Conservation (phyloP, 2,888 invertebrate genomes). For the Candidula unifasciata region DNA sequence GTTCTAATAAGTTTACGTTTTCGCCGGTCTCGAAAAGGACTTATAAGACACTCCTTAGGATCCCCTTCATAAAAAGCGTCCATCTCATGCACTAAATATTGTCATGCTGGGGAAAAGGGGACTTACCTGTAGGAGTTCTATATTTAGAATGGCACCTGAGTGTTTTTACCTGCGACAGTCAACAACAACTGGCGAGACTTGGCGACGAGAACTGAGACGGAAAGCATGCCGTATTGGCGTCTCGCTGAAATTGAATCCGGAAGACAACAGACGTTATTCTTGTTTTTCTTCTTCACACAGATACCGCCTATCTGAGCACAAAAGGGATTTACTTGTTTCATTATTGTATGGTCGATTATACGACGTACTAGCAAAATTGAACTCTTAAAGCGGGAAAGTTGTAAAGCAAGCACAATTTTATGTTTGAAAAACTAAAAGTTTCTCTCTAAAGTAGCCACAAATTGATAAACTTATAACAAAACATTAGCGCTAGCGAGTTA, state of each 20-base stretch:
- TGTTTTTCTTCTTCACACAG: too few relatives aligned
- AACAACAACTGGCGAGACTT: conserved; percentile 5
- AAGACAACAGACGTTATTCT: background rate
- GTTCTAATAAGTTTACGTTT: too few relatives aligned
- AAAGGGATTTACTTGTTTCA: too few relatives aligned
- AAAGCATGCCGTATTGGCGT: background rate
- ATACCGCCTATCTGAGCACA: too few relatives aligned
- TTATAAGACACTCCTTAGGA: too few relatives aligned
- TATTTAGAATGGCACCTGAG: background rate
- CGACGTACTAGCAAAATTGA: too few relatives aligned
- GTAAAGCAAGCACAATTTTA: background rate
- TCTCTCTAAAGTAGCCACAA: background rate
- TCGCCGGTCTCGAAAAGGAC: too few relatives aligned
- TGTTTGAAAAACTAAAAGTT: background rate
- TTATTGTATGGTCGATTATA: too few relatives aligned
- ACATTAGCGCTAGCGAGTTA: background rate
- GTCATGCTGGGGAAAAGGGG: background rate
- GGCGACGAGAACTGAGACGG: background rate
- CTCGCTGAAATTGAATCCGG: background rate
- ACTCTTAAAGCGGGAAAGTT: too few relatives aligned
- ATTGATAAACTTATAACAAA: background rate
- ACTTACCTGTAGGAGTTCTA: background rate
- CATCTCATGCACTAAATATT: background rate
- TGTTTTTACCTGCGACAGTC: background rate
- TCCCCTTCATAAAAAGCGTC: too few relatives aligned